A percentile compares a stretch with the other conserved stretches of the same genome.
Conservation (phyloP, 1,140 invertebrate species). For the Drosophila kikkawai region DNA sequence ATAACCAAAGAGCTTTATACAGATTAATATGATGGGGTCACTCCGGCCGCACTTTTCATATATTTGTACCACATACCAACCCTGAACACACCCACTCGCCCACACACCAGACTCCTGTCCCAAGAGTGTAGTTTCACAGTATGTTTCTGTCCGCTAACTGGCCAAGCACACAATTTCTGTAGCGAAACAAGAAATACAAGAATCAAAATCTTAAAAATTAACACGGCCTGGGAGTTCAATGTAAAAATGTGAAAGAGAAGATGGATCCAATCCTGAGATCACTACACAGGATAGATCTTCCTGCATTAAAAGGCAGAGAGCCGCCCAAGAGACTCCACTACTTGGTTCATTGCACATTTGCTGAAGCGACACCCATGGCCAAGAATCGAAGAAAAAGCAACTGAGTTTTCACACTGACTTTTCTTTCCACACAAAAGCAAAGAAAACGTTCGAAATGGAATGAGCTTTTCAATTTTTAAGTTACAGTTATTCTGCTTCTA, state of each 20-base stretch:
- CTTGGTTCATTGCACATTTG: slow-evolving; percentile 3
- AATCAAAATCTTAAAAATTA: slow-evolving; percentile 79
- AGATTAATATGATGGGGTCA: slow-evolving; percentile 43
- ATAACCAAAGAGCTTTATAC: slow-evolving; percentile 74
- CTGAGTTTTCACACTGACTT: slow-evolving; percentile 49
- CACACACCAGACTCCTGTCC: slow-evolving; percentile 35
- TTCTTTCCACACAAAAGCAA: slow-evolving; percentile 52
- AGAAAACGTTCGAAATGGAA: slow-evolving; percentile 59
- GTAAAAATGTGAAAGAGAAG: slow-evolving; percentile 8
- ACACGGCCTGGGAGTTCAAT: slow-evolving; percentile 30
- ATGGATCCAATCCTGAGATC: background rate
- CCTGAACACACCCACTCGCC: slow-evolving; percentile 14
- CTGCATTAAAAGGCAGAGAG: background rate
- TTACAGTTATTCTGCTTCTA: slow-evolving; percentile 85
- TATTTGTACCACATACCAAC: slow-evolving; percentile 39
- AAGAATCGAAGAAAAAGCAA: slow-evolving; percentile 28
- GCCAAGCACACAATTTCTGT: slow-evolving; percentile 76
- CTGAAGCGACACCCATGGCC: slow-evolving; percentile 11
- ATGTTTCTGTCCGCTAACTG: slow-evolving; percentile 73
- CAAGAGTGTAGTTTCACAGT: slow-evolving; percentile 46
- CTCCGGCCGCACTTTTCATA: slow-evolving; percentile 31
- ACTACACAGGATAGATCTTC: background rate
- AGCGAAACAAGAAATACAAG: slow-evolving; percentile 45
- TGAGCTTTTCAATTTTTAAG: slow-evolving; percentile 79
- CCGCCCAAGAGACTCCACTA: background rate